phyloP scores from a whole-genome alignment of 2,888 invertebrate species.

The Cyclophora albipunctata region DNA sequence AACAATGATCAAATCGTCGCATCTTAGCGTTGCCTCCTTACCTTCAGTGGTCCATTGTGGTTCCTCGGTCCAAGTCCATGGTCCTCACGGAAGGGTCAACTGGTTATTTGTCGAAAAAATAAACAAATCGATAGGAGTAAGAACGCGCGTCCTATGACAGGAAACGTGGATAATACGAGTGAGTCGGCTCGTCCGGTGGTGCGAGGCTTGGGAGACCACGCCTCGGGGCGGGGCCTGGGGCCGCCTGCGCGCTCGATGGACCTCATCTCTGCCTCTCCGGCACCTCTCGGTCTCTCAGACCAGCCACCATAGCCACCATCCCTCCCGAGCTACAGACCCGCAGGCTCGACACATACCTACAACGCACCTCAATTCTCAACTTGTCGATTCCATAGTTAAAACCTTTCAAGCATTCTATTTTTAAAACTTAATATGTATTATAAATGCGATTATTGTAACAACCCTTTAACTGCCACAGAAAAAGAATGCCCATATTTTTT shows the following conservation, averaged over 20 bases:
- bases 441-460: no score
- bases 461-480: no score
- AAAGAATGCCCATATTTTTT: no score
- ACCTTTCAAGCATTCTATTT: no score
- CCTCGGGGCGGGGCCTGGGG: constrained; percentile 35
- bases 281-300: neutral
- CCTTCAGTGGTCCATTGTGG: constrained; percentile 21
- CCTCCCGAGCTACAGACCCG: neutral
- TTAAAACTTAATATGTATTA: no score
- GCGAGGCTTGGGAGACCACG: constrained; percentile 33
- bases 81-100: constrained; percentile 46
- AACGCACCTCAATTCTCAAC: no score
- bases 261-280: constrained; percentile 5
- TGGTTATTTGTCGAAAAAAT: constrained; percentile 60
- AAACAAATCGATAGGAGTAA: constrained; percentile 71
- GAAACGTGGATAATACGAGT: constrained; percentile 69
- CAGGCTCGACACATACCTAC: neutral
- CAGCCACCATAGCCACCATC: no score
- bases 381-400: no score
- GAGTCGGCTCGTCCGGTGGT: constrained; percentile 51
- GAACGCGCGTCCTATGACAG: constrained; percentile 70
- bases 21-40: constrained; percentile 8
- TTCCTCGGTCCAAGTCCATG: constrained; percentile 18
- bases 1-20: no score
- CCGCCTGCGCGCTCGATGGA: constrained; percentile 31